A percentile compares a stretch with the other conserved stretches of the same genome.
These are phyloP conservation scores for Halichoeres trimaculatus DNA, from an alignment of 2,113 vertebrate species.

Conservation along the genomic window DNA sequence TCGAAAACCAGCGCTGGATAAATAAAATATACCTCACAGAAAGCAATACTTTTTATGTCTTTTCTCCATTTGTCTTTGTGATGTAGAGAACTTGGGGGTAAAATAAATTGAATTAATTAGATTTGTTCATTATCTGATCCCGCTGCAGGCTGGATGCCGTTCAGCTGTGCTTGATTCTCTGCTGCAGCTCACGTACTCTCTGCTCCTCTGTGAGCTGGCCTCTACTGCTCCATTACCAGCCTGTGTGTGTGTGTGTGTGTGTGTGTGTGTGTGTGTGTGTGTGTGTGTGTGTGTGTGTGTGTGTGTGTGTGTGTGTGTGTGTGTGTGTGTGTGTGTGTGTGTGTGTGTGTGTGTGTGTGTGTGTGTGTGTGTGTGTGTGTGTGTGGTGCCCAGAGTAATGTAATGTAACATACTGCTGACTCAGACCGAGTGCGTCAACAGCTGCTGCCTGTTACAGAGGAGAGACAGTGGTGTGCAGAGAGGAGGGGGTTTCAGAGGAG, in stretches of 20 bases:
- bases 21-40: too few species aligned
- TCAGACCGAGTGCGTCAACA: slow-evolving; percentile 71
- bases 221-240: neutral
- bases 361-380: neutral
- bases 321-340: neutral
- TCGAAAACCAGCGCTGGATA: too few species aligned
- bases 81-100: too few species aligned
- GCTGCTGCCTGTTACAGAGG: slow-evolving; percentile 69
- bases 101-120: neutral
- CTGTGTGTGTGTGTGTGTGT: neutral
- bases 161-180: neutral
- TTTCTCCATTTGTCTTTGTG: neutral
- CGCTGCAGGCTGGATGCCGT: neutral
- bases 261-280: slow-evolving; percentile 5
- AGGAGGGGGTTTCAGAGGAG: slow-evolving; percentile 29
- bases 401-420: slow-evolving; percentile 70
- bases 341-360: slow-evolving; percentile 5
- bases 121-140: neutral
- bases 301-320: slow-evolving; percentile 1
- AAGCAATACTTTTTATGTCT: too few species aligned
- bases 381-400: slow-evolving; percentile 39
- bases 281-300: slow-evolving; percentile 28
- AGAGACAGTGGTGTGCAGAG: slow-evolving; percentile 46
- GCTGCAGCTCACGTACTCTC: slow-evolving; percentile 11
- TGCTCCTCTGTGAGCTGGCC: neutral